These are phyloP conservation scores for Drymodes brunneopygia DNA, from an alignment of 2,113 vertebrate species.

Conservation along the genomic window DNA sequence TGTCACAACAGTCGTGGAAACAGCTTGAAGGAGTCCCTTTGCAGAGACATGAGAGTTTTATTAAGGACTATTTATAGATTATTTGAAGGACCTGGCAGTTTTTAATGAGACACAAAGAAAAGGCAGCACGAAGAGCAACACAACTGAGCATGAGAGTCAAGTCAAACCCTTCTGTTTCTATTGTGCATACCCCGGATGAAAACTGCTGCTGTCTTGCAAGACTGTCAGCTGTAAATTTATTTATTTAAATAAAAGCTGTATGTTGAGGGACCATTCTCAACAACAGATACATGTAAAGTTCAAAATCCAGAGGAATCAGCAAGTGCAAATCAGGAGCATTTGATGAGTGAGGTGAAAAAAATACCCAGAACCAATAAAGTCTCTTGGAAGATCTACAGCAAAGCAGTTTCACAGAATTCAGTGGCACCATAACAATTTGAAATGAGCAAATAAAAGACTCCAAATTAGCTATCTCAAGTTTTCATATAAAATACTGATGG, in stretches of 20 bases:
- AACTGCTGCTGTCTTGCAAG: background rate
- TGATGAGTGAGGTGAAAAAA: background rate
- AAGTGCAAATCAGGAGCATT: background rate
- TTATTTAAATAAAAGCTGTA: background rate
- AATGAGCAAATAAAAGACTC: background rate
- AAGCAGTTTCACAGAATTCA: background rate
- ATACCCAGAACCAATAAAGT: background rate
- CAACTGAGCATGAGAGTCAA: background rate
- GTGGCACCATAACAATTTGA: background rate
- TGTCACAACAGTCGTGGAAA: background rate
- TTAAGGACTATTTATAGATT: background rate
- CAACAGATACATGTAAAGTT: background rate
- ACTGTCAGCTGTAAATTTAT: background rate
- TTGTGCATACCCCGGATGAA: background rate
- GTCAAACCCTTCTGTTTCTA: background rate
- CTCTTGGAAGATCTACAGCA: background rate
- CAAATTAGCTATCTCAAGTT: background rate
- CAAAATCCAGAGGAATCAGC: background rate
- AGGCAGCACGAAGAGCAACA: background rate
- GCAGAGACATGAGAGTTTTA: background rate
- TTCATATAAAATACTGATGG: background rate
- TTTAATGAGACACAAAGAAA: background rate
- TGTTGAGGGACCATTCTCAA: background rate
- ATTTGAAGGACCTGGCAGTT: background rate
- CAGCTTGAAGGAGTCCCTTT: background rate